Percentiles rank a stretch among this genome's conserved stretches.
Conservation (phyloP, 2,888 invertebrate genomes). For the Shargacucullia verbasci region DNA sequence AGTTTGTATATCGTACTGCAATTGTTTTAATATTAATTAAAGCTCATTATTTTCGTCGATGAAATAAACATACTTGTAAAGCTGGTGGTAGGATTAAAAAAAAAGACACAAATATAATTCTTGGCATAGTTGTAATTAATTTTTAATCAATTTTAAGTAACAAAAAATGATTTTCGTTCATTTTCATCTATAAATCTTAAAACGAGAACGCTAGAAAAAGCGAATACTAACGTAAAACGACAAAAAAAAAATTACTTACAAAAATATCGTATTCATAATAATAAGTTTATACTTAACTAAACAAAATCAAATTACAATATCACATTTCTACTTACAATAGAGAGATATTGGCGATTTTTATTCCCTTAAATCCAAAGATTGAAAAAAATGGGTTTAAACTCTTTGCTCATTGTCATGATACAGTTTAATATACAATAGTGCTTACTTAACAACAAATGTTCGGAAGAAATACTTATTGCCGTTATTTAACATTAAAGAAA, state of each 20-base stretch:
- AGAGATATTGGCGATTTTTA: conserved; percentile 86
- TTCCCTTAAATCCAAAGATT: conserved; percentile 73
- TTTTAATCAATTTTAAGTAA: conserved; percentile 89
- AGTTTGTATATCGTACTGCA: too few relatives aligned
- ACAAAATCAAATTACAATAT: conserved; percentile 88
- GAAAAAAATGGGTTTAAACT: conserved; percentile 73
- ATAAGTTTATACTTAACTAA: conserved; percentile 85
- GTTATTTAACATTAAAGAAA: conserved; percentile 70
- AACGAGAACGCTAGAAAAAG: conserved; percentile 85
- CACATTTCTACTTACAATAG: conserved; percentile 89
- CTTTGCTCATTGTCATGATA: conserved; percentile 79
- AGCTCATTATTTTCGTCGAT: too few relatives aligned
- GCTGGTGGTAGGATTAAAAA: conserved; percentile 11
- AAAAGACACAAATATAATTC: conserved; percentile 78
- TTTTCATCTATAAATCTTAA: conserved; percentile 84
- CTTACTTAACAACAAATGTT: conserved; percentile 76
- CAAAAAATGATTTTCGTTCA: conserved; percentile 82
- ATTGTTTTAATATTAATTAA: too few relatives aligned
- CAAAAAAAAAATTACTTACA: conserved; percentile 84
- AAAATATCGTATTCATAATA: conserved; percentile 85
- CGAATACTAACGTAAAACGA: conserved; percentile 83
- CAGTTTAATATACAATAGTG: conserved; percentile 75
- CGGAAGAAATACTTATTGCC: conserved; percentile 86
- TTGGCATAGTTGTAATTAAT: conserved; percentile 89
- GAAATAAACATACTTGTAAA: too few relatives aligned